These are phyloP conservation scores for Neoitamus cyanurus DNA, from an alignment of 2,888 invertebrate species.

Conservation along the genomic window DNA sequence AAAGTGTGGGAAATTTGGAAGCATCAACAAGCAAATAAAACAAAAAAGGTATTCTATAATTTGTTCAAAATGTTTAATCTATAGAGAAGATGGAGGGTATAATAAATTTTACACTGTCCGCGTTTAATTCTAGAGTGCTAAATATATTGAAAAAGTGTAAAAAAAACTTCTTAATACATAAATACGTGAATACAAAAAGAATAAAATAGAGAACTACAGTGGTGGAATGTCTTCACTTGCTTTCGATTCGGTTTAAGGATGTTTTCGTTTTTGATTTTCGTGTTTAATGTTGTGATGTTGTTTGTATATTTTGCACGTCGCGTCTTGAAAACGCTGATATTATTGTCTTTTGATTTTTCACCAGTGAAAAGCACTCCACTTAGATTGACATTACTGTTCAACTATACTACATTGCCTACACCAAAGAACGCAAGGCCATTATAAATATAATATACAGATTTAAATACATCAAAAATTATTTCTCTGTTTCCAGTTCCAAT, in stretches of 20 bases:
- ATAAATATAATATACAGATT: not conserved
- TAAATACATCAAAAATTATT: conserved; percentile 25
- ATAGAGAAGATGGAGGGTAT: not conserved
- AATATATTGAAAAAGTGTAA: conserved; percentile 27
- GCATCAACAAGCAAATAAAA: conserved; percentile 11
- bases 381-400: not conserved
- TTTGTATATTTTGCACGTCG: not conserved
- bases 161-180: conserved; percentile 17
- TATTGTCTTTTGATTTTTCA: not conserved
- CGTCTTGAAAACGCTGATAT: not conserved
- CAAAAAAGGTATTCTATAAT: not conserved
- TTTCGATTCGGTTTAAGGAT: not conserved
- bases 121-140: not conserved
- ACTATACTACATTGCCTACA: not conserved
- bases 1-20: not conserved
- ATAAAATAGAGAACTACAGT: not conserved
- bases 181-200: not conserved
- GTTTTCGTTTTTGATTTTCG: not conserved
- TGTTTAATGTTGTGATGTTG: not conserved
- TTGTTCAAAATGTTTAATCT: not conserved
- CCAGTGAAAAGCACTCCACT: not conserved
- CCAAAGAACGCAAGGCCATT: not conserved
- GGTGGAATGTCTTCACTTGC: conserved; percentile 19
- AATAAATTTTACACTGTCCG: conserved; percentile 8
- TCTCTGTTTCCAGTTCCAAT: not conserved